These are phyloP conservation scores for Myotis yumanensis DNA, from an alignment of 2,113 vertebrate genomes.

Conservation along the genomic window DNA sequence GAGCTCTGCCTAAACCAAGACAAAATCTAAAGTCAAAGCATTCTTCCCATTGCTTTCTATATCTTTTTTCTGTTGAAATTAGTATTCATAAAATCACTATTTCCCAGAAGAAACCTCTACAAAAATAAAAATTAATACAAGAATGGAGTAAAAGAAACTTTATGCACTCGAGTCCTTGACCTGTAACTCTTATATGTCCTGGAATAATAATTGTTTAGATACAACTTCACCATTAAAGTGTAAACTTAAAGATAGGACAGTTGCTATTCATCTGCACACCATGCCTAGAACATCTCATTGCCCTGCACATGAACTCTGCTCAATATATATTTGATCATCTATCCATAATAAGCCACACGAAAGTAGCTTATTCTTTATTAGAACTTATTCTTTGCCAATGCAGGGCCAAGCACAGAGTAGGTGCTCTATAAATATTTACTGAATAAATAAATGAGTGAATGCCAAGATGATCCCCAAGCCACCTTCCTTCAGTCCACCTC, in stretches of 20 bases:
- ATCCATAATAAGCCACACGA: background rate
- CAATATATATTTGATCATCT: background rate
- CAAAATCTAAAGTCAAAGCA: background rate
- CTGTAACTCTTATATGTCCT: background rate
- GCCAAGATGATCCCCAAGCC: background rate
- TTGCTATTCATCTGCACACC: background rate
- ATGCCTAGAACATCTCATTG: background rate
- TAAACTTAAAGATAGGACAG: background rate
- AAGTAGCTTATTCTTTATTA: background rate
- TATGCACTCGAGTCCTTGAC: background rate
- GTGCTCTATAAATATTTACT: background rate
- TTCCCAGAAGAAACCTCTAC: background rate
- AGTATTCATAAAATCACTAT: conserved; percentile 22
- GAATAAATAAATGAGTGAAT: background rate
- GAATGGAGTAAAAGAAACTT: background rate
- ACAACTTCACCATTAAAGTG: background rate
- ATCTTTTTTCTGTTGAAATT: background rate
- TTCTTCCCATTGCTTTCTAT: background rate
- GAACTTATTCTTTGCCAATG: background rate
- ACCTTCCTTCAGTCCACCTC: background rate
- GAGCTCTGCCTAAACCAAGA: background rate
- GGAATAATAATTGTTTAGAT: background rate
- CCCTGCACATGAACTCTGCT: background rate
- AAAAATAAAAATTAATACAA: background rate
- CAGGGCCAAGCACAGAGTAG: background rate